Evolutionary conservation across 2,888 invertebrate genomes (phyloP).

Genomic region (Andrena camellia): DNA sequence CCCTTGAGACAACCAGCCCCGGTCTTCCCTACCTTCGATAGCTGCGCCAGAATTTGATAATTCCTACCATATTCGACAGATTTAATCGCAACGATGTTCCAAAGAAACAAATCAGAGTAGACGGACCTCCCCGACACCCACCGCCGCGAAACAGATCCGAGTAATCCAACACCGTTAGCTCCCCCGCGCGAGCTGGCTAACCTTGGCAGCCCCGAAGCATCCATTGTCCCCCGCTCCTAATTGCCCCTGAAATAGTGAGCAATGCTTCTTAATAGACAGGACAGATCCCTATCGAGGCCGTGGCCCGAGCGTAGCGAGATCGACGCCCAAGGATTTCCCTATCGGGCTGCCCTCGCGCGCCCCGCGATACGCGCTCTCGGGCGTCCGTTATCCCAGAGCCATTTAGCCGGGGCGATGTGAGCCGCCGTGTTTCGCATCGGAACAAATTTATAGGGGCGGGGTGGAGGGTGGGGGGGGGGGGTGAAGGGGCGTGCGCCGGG

Average conservation of each 20-base stretch:
- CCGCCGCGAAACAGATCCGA: too few species aligned
- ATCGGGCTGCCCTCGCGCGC: neutral
- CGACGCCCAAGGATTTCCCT: slow-evolving; percentile 25
- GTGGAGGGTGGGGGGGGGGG: too few species aligned
- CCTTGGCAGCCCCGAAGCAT: slow-evolving; percentile 4
- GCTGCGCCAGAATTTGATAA: too few species aligned
- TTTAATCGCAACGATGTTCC: too few species aligned
- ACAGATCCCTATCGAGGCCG: slow-evolving; percentile 18
- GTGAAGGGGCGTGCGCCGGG: slow-evolving; percentile 1
- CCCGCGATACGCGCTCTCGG: slow-evolving; percentile 20
- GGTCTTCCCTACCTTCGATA: too few species aligned
- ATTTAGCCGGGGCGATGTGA: slow-evolving; percentile 28
- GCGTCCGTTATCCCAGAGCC: slow-evolving; percentile 35
- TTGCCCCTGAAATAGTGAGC: slow-evolving; percentile 3
- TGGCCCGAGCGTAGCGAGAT: neutral
- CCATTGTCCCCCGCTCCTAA: slow-evolving; percentile 22
- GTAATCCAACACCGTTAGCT: too few species aligned
- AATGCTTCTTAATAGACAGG: slow-evolving; percentile 22
- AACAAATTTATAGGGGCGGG: slow-evolving; percentile 44
- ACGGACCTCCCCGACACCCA: too few species aligned
- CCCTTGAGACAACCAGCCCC: too few species aligned
- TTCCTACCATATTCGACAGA: too few species aligned
- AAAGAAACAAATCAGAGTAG: too few species aligned
- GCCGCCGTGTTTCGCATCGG: slow-evolving; percentile 25
- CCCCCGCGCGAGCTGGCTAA: neutral